phyloP scores from a whole-genome alignment of 53 echinoderm and acorn worm species.

The Patiria pectinifera region DNA sequence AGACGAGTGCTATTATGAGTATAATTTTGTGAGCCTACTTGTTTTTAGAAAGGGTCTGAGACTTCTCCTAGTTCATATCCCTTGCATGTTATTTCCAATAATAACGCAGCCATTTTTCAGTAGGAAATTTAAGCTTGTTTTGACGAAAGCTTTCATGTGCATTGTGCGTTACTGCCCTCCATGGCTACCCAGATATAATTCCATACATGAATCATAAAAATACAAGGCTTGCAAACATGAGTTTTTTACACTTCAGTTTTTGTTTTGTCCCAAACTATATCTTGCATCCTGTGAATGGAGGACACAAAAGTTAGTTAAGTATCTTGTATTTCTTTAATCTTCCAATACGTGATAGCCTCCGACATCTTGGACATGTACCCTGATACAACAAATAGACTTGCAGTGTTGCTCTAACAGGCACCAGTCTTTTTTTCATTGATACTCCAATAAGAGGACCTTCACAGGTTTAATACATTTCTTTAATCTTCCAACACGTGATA shows the following conservation, averaged over 20 bases:
- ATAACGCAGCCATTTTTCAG: too few species aligned
- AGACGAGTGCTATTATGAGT: too few species aligned
- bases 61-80: too few species aligned
- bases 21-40: too few species aligned
- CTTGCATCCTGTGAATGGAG: too few species aligned
- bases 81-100: too few species aligned
- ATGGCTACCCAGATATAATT: neutral
- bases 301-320: neutral
- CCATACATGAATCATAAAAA: neutral
- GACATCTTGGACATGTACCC: conserved; percentile 25
- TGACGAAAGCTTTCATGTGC: too few species aligned
- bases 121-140: too few species aligned
- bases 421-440: neutral
- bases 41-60: too few species aligned
- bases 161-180: too few species aligned
- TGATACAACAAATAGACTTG: neutral
- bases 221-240: neutral
- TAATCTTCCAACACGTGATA: neutral
- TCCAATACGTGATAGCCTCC: neutral
- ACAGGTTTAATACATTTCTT: neutral
- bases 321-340: neutral
- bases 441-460: too few species aligned
- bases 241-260: neutral
- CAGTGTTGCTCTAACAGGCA: neutral
- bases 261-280: neutral